Evolutionary conservation across 2,888 invertebrate genomes (phyloP).

Genomic region (Platycnemis pennipes): DNA sequence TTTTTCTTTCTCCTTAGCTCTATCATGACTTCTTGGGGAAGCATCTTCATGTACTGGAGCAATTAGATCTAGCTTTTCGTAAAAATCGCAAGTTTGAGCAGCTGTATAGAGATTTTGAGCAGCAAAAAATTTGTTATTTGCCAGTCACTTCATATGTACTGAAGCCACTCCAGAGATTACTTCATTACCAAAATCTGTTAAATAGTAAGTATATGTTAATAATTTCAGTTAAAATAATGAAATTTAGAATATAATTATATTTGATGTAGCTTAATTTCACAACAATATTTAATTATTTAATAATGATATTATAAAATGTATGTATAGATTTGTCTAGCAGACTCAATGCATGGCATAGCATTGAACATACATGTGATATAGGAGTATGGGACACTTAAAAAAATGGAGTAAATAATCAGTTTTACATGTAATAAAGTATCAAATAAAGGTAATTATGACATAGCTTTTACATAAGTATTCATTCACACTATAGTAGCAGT

Average conservation of each 20-base stretch:
- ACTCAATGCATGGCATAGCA: no score
- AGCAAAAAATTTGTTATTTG: conserved; percentile 92
- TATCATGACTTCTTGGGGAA: conserved; percentile 88
- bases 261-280: background rate
- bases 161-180: conserved; percentile 90
- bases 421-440: no score
- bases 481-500: no score
- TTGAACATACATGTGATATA: no score
- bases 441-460: no score
- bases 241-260: background rate
- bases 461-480: no score
- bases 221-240: background rate
- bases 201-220: conserved; percentile 83
- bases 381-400: no score
- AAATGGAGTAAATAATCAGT: no score
- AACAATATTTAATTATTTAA: no score
- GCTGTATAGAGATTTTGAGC: conserved; percentile 89
- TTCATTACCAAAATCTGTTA: conserved; percentile 90
- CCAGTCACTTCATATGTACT: conserved; percentile 91
- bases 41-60: conserved; percentile 88
- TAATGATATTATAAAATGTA: no score
- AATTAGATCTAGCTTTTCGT: conserved; percentile 89
- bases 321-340: no score
- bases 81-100: conserved; percentile 86
- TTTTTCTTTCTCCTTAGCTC: conserved; percentile 79